These are phyloP conservation scores for Anoura caudifer DNA, from an alignment of 2,113 vertebrate species.

Conservation along the genomic window DNA sequence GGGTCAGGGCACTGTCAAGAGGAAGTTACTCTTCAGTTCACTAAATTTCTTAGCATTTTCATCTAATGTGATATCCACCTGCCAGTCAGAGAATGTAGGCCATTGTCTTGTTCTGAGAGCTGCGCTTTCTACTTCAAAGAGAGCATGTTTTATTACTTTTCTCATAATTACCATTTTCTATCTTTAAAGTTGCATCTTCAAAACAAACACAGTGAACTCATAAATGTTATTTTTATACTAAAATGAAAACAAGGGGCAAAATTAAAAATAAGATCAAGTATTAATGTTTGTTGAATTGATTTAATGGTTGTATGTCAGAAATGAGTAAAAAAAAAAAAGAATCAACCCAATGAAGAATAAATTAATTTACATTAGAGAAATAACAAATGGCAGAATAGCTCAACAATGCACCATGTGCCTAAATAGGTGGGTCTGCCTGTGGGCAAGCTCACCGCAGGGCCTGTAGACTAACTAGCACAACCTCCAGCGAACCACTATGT, in stretches of 20 bases:
- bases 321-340: neutral
- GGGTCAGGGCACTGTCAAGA: conserved; percentile 91
- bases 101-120: conserved; percentile 81
- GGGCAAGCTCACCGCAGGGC: neutral
- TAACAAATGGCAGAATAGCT: neutral
- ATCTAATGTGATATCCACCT: conserved; percentile 94
- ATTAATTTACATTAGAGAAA: conserved; percentile 44
- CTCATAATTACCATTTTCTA: conserved; percentile 77
- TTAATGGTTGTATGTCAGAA: neutral
- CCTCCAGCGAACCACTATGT: neutral
- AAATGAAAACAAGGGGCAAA: conserved; percentile 65
- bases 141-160: conserved; percentile 74
- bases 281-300: conserved; percentile 1
- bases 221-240: conserved; percentile 67
- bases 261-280: conserved; percentile 58
- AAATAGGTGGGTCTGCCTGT: neutral
- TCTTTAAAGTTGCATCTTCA: conserved; percentile 73
- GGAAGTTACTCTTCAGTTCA: conserved; percentile 92
- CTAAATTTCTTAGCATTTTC: conserved; percentile 94
- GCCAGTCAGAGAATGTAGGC: conserved; percentile 88
- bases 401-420: neutral
- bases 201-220: conserved; percentile 73
- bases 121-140: conserved; percentile 75
- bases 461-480: neutral
- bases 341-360: conserved; percentile 36